Conservation (phyloP, 2,797 vertebrate species). For the Meda fulgida region DNA sequence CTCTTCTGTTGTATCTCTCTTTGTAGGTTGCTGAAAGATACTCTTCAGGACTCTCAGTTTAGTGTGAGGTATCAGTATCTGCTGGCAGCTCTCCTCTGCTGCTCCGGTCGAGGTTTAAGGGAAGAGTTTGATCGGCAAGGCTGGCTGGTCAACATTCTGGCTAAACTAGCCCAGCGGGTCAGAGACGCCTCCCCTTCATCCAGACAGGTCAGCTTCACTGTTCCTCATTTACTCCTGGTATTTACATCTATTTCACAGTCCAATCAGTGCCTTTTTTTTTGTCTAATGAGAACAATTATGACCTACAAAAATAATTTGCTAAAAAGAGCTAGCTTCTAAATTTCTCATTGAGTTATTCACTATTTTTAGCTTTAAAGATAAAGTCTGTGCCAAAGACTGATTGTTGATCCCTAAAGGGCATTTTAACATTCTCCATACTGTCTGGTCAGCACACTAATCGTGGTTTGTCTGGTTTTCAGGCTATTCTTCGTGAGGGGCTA, state of each 20-base stretch:
- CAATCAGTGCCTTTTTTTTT: background rate
- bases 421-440: background rate
- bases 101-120: constrained; percentile 87
- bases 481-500: constrained; percentile 84
- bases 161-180: constrained; percentile 88
- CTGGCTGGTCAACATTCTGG: constrained; percentile 87
- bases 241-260: background rate
- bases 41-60: constrained; percentile 95
- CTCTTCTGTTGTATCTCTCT: background rate
- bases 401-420: constrained; percentile 4
- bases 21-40: constrained; percentile 91
- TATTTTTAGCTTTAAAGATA: constrained; percentile 9
- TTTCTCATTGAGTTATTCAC: background rate
- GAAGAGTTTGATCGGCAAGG: constrained; percentile 93
- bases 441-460: background rate
- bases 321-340: background rate
- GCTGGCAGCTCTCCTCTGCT: constrained; percentile 93
- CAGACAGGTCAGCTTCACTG: constrained; percentile 80
- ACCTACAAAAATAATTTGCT: background rate
- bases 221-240: background rate
- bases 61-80: constrained; percentile 93
- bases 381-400: constrained; percentile 7
- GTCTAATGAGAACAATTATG: background rate
- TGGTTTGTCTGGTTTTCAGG: constrained; percentile 69
- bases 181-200: constrained; percentile 84